Evolutionary conservation across 2,888 invertebrate species (phyloP), one percentile per base, ranked within the genome.

Genomic region (Netelia melanura): DNA sequence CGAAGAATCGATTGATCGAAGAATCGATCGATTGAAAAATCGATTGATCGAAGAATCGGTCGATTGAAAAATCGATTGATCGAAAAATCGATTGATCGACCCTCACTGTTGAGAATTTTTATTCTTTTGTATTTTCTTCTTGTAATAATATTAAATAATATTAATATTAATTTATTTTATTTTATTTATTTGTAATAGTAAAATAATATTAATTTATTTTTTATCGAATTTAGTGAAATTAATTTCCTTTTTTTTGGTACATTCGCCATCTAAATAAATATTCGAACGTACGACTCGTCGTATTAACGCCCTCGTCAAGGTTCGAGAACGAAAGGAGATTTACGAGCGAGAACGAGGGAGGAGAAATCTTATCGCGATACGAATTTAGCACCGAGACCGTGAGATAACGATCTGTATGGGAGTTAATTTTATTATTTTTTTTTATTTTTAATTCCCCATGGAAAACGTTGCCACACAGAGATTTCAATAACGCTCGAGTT

Each of bases 351-450:
- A 38, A 52, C 54, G 38, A 11, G 25, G 52, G 52, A 61, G n/a
- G 62, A 68, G n/a, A 54, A 81, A 68, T 65, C 23, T 70, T 70
- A 81, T 81, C 70, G 30, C 54, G 23, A 75, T 81, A 68, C 75
- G 44, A 54, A 75, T 52, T 62, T 43, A 68, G 56, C 52, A 30
- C 54, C 65, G 14, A 75, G 48, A 30, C 54, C 65, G 14, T 65
- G 48, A 74, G 65, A 79, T 80, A 38, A 75, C 21, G 21, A 65
- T 68, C 68, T 61, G n/a, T 67, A 25, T 44, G 30, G 14, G 17
- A 3, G 14, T 9, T 23, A 17, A 17, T 17, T 17, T 17, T 17
- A 17, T 17, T 17, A 17, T 17, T 17, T 17, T 17, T 17, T 17
- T 48, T 78, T 61, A 62, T 43, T 77, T 10, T 67, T 38, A 8